Conservation (phyloP, 2,797 vertebrate species). For the Picus viridis region DNA sequence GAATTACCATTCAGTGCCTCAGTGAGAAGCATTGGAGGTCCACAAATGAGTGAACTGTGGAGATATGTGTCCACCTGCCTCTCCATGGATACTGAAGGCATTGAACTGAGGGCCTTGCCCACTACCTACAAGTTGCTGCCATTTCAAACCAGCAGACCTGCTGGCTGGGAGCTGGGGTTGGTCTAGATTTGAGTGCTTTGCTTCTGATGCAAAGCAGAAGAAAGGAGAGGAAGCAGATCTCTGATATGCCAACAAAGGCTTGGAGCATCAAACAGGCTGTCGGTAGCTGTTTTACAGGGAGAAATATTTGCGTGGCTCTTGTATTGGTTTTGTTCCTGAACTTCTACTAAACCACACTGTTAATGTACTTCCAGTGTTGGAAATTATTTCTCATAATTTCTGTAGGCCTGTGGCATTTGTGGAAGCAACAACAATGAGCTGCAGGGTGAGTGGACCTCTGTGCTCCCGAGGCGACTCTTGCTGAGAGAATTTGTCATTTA, state of each 20-base stretch:
- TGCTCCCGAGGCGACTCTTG: neutral
- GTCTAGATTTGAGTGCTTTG: neutral
- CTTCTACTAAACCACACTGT: too few species aligned
- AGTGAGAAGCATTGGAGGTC: neutral
- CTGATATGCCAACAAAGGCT: too few species aligned
- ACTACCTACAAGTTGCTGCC: neutral
- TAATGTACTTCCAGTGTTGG: too few species aligned
- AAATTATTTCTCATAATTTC: neutral
- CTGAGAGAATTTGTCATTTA: neutral
- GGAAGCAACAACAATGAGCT: neutral
- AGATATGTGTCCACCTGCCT: neutral
- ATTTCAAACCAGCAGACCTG: neutral
- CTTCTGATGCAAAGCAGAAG: too few species aligned
- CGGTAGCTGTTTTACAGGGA: too few species aligned
- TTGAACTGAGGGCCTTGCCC: neutral
- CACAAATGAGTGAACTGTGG: neutral
- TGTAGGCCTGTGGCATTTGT: neutral
- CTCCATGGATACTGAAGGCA: accelerated
- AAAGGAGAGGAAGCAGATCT: too few species aligned
- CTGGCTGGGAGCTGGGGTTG: neutral
- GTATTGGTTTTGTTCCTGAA: too few species aligned
- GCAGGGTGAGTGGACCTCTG: neutral
- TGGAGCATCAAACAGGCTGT: too few species aligned
- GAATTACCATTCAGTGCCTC: neutral
- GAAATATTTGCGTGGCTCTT: too few species aligned